A percentile compares a stretch with the other conserved stretches of the same genome.
Conservation (phyloP, 2,797 vertebrate genomes). For the Poeciliopsis gracilis region DNA sequence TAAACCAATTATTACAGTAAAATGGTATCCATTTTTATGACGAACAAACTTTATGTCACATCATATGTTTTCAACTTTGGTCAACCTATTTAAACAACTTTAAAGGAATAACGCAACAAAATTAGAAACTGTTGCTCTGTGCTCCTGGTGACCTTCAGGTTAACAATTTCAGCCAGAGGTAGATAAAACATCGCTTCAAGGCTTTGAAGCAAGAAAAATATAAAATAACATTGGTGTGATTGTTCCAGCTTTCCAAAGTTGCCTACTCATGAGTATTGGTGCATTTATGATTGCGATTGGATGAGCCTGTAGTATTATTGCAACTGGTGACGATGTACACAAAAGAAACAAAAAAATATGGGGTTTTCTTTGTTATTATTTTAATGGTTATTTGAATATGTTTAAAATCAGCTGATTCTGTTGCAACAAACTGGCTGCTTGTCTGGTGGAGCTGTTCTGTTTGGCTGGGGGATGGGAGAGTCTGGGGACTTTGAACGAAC, state of each 20-base stretch:
- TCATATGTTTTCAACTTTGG: too few relatives aligned
- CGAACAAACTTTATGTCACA: too few relatives aligned
- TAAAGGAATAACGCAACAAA: neutral
- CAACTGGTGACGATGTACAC: neutral
- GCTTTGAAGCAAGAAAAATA: neutral
- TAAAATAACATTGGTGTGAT: neutral
- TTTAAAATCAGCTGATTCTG: neutral
- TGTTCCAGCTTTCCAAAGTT: neutral
- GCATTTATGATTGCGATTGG: neutral
- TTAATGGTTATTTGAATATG: neutral
- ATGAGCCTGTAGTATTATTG: neutral
- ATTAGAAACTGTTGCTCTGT: neutral
- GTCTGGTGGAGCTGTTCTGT: neutral
- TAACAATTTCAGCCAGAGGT: neutral
- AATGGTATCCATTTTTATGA: too few relatives aligned
- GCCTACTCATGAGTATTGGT: neutral
- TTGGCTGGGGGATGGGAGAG: conserved; percentile 34
- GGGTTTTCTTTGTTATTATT: too few relatives aligned
- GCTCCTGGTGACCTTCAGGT: neutral
- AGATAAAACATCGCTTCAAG: neutral
- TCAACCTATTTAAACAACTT: too few relatives aligned
- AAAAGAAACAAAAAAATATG: neutral
- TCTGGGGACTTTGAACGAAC: conserved; percentile 57
- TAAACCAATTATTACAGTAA: too few relatives aligned
- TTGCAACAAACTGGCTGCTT: neutral